A percentile compares a stretch with the other conserved stretches of the same genome.
Evolutionary conservation across 2,888 invertebrate species (phyloP).

Genomic region (Perizoma affinitatum): DNA sequence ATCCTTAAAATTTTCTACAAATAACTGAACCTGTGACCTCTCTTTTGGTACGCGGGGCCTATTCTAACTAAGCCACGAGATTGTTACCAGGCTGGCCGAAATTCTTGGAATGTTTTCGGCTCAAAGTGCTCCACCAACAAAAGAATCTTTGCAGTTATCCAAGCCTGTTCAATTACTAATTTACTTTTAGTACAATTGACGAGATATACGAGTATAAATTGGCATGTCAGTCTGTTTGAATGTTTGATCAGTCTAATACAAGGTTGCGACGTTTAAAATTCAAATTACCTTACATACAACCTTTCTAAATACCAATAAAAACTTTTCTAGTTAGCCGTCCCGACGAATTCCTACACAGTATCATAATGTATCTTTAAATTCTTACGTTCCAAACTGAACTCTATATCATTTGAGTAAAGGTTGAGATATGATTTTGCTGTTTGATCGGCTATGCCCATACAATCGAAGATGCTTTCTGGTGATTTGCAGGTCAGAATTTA

Average conservation of each 20-base stretch:
- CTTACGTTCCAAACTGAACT: constrained; percentile 9
- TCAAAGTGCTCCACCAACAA: too few relatives aligned
- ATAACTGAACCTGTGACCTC: too few relatives aligned
- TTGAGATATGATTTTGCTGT: neutral
- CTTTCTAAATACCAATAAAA: constrained; percentile 34
- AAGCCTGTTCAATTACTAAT: too few relatives aligned
- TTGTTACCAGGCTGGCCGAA: too few relatives aligned
- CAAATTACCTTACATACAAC: constrained; percentile 19
- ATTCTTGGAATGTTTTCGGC: too few relatives aligned
- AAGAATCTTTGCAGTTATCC: too few relatives aligned
- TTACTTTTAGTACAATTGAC: too few relatives aligned
- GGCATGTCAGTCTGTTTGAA: too few relatives aligned
- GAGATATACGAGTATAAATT: too few relatives aligned
- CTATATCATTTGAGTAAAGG: constrained; percentile 15
- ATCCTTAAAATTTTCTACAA: too few relatives aligned
- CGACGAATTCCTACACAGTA: constrained; percentile 21
- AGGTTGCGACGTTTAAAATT: constrained; percentile 11
- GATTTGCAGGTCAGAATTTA: constrained; percentile 27
- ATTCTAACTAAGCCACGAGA: too few relatives aligned
- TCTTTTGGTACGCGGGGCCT: too few relatives aligned
- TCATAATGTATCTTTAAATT: constrained; percentile 20
- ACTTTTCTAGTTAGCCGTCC: constrained; percentile 33
- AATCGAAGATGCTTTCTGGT: constrained; percentile 3
- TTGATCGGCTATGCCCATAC: constrained; percentile 6
- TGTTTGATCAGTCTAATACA: neutral